phyloP scores from a whole-genome alignment of 2,797 vertebrate genomes.

The Acropternis orthonyx region DNA sequence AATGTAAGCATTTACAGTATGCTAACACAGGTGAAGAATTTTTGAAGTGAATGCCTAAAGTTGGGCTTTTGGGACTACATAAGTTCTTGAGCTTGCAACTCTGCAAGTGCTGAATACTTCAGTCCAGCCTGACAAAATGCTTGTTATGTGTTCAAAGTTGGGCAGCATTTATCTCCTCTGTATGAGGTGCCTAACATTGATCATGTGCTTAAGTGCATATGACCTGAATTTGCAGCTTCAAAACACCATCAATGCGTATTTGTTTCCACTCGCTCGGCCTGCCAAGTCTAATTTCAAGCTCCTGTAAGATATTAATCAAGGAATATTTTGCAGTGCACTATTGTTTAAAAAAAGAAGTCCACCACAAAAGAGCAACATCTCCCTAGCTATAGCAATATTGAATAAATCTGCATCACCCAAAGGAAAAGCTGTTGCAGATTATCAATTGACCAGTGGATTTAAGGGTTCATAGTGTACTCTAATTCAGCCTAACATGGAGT shows the following conservation, averaged over 20 bases:
- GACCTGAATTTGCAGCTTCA: background rate
- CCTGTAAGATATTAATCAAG: background rate
- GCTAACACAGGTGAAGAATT: background rate
- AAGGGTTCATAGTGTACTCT: background rate
- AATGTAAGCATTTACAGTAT: background rate
- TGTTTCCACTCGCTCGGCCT: background rate
- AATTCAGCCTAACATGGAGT: background rate
- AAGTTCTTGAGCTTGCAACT: background rate
- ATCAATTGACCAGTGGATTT: background rate
- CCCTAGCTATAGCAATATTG: background rate
- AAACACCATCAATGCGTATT: background rate
- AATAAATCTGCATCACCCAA: background rate
- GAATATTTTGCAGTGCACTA: background rate
- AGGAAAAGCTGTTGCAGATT: background rate
- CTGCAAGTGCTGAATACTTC: background rate
- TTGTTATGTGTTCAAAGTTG: background rate
- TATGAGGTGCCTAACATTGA: background rate
- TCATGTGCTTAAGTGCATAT: rapidly evolving
- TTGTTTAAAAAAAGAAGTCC: background rate
- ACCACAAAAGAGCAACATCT: background rate
- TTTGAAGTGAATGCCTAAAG: background rate
- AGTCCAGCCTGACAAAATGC: background rate
- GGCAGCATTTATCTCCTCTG: background rate
- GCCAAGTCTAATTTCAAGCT: background rate
- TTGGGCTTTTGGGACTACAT: background rate